Conservation (phyloP, 2,797 vertebrate species). For the Sebastes vulpes region DNA sequence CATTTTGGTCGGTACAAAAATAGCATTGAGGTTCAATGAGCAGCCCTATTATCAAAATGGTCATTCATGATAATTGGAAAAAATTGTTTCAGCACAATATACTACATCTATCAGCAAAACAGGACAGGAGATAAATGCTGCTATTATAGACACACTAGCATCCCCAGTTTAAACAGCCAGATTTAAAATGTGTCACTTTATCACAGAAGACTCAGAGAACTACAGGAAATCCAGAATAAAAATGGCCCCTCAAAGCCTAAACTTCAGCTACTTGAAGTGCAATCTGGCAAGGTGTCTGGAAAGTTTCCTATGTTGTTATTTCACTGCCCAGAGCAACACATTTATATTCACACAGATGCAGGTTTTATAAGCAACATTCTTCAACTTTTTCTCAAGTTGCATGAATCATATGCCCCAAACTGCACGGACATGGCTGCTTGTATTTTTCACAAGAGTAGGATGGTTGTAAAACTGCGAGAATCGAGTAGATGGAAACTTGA, state of each 20-base stretch:
- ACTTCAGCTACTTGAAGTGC: slow-evolving; percentile 19
- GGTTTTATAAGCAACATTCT: slow-evolving; percentile 17
- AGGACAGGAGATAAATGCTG: background rate
- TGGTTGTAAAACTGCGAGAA: background rate
- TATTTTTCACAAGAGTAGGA: background rate
- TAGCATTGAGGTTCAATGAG: background rate
- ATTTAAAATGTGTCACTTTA: background rate
- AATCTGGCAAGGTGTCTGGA: slow-evolving; percentile 39
- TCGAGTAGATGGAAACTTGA: background rate
- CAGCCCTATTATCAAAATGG: background rate
- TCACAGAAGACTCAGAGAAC: background rate
- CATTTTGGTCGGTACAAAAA: background rate
- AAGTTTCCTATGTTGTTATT: slow-evolving; percentile 37
- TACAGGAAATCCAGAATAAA: slow-evolving; percentile 6
- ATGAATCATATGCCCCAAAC: background rate
- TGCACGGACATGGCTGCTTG: background rate
- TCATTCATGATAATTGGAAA: background rate
- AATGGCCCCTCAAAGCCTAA: background rate
- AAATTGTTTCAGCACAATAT: background rate
- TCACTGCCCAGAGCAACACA: slow-evolving; percentile 22
- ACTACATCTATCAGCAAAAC: background rate
- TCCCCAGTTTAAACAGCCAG: background rate
- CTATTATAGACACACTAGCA: background rate
- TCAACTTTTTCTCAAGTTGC: background rate
- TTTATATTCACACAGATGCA: slow-evolving; percentile 24